phyloP scores from a whole-genome alignment of 2,797 vertebrate genomes.

The Pipistrellus kuhlii region DNA sequence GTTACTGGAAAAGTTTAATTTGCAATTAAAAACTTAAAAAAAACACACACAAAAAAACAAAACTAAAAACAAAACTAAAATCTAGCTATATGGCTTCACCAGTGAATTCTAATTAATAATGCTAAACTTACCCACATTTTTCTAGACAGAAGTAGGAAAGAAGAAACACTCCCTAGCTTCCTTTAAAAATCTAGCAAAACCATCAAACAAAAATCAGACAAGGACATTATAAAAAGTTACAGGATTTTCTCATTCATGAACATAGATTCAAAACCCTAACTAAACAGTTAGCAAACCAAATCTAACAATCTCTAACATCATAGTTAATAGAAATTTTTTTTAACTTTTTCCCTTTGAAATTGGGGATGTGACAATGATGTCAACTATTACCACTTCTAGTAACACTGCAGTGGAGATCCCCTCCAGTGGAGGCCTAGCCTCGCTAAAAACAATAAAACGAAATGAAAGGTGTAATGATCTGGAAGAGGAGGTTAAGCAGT shows the following conservation, averaged over 20 bases:
- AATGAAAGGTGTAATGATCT: neutral
- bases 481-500: neutral
- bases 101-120: conserved; percentile 37
- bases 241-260: conserved; percentile 20
- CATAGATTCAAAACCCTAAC: neutral
- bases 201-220: neutral
- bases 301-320: neutral
- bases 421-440: neutral
- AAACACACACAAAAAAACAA: conserved; percentile 42
- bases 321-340: neutral
- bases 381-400: neutral
- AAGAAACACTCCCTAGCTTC: neutral
- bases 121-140: neutral
- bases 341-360: neutral
- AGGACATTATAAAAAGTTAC: neutral
- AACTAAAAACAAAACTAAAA: too few relatives aligned
- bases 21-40: conserved; percentile 8
- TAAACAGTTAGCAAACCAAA: conserved; percentile 2
- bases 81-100: neutral
- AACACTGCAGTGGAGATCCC: neutral
- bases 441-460: neutral
- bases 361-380: neutral
- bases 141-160: neutral
- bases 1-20: conserved; percentile 34
- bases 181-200: neutral